Conservation (phyloP, 2,888 invertebrate species). For the Apomyelois bistriatella region DNA sequence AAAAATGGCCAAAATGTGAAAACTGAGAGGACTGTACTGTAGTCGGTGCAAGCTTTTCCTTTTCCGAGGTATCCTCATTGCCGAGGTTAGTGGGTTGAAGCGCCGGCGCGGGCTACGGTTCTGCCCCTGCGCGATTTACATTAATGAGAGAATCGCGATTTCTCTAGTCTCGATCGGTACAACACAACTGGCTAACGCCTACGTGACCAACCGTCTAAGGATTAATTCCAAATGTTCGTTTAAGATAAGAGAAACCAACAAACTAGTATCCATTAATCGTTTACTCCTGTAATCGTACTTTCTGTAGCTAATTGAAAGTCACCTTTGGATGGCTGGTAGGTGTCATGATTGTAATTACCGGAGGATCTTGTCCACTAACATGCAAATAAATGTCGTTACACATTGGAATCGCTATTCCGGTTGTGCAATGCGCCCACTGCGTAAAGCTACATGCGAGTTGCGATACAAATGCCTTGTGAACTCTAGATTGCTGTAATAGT, state of each 20-base stretch:
- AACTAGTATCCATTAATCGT: slow-evolving; percentile 19
- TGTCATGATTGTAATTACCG: slow-evolving; percentile 30
- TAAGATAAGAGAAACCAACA: slow-evolving; percentile 42
- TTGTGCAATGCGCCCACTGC: too few relatives aligned
- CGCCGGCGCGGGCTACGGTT: slow-evolving; percentile 34
- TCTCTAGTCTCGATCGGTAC: slow-evolving; percentile 56
- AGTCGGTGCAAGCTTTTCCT: slow-evolving; percentile 16
- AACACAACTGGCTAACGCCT: slow-evolving; percentile 46
- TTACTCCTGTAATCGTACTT: slow-evolving; percentile 26
- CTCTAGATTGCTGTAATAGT: too few relatives aligned
- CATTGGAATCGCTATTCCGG: not conserved
- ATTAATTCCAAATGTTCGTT: slow-evolving; percentile 50
- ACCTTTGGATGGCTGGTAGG: slow-evolving; percentile 21
- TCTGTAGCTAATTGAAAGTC: slow-evolving; percentile 27
- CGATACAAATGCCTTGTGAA: too few relatives aligned
- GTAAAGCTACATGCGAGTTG: too few relatives aligned
- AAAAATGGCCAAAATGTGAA: slow-evolving; percentile 8
- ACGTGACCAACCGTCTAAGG: slow-evolving; percentile 46
- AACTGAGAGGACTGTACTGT: not conserved
- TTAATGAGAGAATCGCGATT: slow-evolving; percentile 67
- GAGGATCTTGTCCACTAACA: slow-evolving; percentile 32
- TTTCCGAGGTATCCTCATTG: slow-evolving; percentile 40
- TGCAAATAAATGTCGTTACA: slow-evolving; percentile 20
- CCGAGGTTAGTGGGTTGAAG: slow-evolving; percentile 69
- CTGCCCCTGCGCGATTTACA: slow-evolving; percentile 56